These are phyloP conservation scores for Anthonomus grandis DNA, from an alignment of 1,140 invertebrate species.

Conservation along the genomic window DNA sequence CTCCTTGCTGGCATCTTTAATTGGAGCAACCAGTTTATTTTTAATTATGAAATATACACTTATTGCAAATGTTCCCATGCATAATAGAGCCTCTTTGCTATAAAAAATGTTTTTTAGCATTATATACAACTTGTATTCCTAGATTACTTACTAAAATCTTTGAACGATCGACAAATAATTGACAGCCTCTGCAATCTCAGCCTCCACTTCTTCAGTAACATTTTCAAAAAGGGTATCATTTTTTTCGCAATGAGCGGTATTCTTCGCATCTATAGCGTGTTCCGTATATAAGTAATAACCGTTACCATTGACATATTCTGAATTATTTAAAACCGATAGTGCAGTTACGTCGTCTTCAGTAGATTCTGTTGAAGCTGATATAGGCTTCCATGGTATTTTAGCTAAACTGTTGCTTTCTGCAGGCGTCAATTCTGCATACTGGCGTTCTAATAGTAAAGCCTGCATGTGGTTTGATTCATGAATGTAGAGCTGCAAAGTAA, in stretches of 20 bases:
- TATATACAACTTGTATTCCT: background rate
- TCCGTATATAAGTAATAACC: conserved; percentile 60
- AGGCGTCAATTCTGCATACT: conserved; percentile 35
- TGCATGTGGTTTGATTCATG: conserved; percentile 61
- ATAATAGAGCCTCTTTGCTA: conserved; percentile 59
- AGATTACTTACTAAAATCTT: conserved; percentile 17
- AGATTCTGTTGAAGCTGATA: conserved; percentile 50
- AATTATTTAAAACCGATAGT: conserved; percentile 65
- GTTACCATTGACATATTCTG: conserved; percentile 56
- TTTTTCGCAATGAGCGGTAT: conserved; percentile 37
- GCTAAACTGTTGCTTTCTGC: conserved; percentile 46
- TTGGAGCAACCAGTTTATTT: too few relatives aligned
- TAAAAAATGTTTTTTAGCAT: background rate
- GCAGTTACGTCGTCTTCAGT: conserved; percentile 52
- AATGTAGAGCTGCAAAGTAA: conserved; percentile 62
- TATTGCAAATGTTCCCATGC: too few relatives aligned
- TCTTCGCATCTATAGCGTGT: conserved; percentile 40
- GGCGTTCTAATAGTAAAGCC: conserved; percentile 38
- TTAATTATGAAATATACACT: too few relatives aligned
- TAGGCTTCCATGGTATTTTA: conserved; percentile 68
- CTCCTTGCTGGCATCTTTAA: too few relatives aligned
- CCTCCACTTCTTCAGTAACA: conserved; percentile 10
- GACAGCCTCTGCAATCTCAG: background rate
- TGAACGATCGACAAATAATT: conserved; percentile 3
- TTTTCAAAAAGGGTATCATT: conserved; percentile 31